Conservation (phyloP, 2,888 invertebrate species). For the Drosophila neutralis region DNA sequence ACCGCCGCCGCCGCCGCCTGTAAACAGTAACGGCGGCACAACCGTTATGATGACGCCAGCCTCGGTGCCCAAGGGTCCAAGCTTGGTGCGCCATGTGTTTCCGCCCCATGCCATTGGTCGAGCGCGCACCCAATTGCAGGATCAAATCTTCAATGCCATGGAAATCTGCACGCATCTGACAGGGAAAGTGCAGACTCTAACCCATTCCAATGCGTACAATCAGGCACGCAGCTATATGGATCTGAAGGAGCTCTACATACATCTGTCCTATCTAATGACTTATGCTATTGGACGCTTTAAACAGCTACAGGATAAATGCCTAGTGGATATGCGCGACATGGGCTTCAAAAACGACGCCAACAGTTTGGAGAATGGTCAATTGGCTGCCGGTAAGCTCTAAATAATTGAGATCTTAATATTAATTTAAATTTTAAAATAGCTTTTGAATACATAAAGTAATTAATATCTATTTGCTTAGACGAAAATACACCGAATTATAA, state of each 20-base stretch:
- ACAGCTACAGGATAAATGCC: conserved; percentile 84
- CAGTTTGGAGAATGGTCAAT: conserved; percentile 83
- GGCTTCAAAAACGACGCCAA: conserved; percentile 84
- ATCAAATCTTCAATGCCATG: conserved; percentile 83
- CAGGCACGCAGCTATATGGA: conserved; percentile 82
- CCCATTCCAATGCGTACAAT: conserved; percentile 85
- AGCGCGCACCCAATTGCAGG: conserved; percentile 82
- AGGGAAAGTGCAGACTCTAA: conserved; percentile 83
- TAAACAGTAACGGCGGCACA: conserved; percentile 42
- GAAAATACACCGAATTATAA: background rate
- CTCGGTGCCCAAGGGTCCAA: conserved; percentile 27
- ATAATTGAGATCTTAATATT: background rate
- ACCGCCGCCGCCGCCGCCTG: conserved; percentile 11
- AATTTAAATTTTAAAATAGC: background rate
- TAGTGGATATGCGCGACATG: conserved; percentile 83
- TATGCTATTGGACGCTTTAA: conserved; percentile 85
- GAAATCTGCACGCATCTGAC: conserved; percentile 84
- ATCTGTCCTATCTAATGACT: conserved; percentile 84
- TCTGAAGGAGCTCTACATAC: conserved; percentile 84
- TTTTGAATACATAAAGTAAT: background rate
- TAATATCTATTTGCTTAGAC: background rate
- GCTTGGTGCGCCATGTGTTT: conserved; percentile 78
- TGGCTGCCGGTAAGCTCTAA: conserved; percentile 81
- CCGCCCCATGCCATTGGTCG: conserved; percentile 80
- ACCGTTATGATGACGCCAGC: conserved; percentile 39